phyloP scores from a whole-genome alignment of 1,140 invertebrate species.

The Rhyacophila brunnea region DNA sequence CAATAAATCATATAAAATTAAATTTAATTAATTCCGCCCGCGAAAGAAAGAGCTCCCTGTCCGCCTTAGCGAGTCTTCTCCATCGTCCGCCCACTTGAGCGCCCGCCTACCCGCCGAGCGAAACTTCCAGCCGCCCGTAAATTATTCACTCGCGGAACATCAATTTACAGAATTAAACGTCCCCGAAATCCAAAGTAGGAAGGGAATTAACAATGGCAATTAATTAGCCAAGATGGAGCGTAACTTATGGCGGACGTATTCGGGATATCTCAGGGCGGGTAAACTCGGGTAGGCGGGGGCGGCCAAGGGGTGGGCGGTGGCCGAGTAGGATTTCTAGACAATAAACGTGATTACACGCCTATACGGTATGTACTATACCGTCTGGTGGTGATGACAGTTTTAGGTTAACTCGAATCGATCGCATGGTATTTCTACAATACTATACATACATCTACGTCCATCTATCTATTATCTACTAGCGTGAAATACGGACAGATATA shows the following conservation, averaged over 20 bases:
- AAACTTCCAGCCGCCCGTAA: slow-evolving; percentile 32
- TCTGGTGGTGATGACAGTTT: slow-evolving; percentile 18
- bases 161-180: slow-evolving; percentile 38
- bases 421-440: no score
- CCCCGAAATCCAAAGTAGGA: slow-evolving; percentile 37
- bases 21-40: slow-evolving; percentile 28
- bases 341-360: slow-evolving; percentile 17
- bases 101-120: not conserved
- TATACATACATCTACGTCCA: no score
- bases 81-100: not conserved
- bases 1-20: slow-evolving; percentile 16
- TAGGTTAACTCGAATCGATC: slow-evolving; percentile 10
- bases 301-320: not conserved
- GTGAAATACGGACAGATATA: no score
- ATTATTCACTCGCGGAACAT: slow-evolving; percentile 37
- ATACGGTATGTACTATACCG: slow-evolving; percentile 1
- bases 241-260: slow-evolving; percentile 31
- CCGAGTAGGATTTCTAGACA: no score
- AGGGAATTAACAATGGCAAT: slow-evolving; percentile 38
- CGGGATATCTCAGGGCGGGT: slow-evolving; percentile 4
- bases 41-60: slow-evolving; percentile 5
- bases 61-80: not conserved
- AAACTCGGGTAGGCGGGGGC: not conserved
- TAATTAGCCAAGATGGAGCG: slow-evolving; percentile 36
- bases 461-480: no score